Percentiles rank a stretch among this genome's conserved stretches.
Evolutionary conservation across 2,113 vertebrate species (phyloP).

Genomic region (Athene noctua): DNA sequence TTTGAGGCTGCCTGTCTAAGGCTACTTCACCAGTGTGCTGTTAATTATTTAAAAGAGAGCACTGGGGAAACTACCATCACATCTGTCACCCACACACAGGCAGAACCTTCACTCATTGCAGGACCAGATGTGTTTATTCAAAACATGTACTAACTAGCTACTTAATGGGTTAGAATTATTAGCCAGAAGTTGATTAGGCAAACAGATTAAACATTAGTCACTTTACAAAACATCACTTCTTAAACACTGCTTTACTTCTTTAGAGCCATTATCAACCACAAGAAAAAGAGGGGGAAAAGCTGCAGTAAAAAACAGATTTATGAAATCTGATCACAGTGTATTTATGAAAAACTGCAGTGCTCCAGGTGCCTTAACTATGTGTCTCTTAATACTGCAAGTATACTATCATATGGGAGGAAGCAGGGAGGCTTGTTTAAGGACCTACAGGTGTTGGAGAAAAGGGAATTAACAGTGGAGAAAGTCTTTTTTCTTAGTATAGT

Average conservation of each 20-base stretch:
- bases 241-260: conserved; percentile 26
- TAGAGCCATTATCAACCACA: not conserved
- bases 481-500: not conserved
- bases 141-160: conserved; percentile 84
- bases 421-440: not conserved
- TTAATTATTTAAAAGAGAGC: conserved; percentile 86
- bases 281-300: not conserved
- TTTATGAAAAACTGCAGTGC: not conserved
- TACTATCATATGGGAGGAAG: not conserved
- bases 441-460: not conserved
- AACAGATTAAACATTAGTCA: conserved; percentile 72
- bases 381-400: not conserved
- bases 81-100: conserved; percentile 85
- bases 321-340: not conserved
- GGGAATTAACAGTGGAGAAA: not conserved
- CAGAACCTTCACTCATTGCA: conserved; percentile 57
- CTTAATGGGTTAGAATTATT: conserved; percentile 86
- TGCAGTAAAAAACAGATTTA: not conserved
- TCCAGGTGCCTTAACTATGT: not conserved
- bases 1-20: conserved; percentile 60
- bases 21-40: conserved; percentile 53
- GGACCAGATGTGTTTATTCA: conserved; percentile 92
- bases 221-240: conserved; percentile 51
- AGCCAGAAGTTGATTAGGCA: conserved; percentile 90
- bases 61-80: conserved; percentile 79